Percentiles rank a stretch among this genome's conserved stretches.
These are phyloP conservation scores for Pyrgilauda ruficollis DNA, from an alignment of 2,113 vertebrate genomes.

Conservation along the genomic window DNA sequence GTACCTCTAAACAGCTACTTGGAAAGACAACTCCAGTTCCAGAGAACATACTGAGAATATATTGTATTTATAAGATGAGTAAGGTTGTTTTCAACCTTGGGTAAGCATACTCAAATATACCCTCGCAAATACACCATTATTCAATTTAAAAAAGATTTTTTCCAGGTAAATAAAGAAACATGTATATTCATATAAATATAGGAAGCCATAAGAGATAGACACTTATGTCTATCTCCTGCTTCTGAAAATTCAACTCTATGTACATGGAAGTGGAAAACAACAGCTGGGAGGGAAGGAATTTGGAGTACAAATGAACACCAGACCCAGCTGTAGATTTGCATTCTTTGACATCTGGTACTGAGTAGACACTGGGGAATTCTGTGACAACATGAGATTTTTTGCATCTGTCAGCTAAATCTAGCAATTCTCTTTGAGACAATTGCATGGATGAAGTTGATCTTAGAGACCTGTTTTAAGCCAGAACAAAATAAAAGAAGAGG, in stretches of 20 bases:
- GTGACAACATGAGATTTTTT: constrained; percentile 41
- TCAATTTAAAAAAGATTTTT: not conserved
- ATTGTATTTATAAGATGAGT: not conserved
- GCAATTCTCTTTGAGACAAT: constrained; percentile 13
- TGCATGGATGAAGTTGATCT: not conserved
- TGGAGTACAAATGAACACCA: constrained; percentile 41
- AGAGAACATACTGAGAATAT: not conserved
- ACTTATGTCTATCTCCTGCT: not conserved
- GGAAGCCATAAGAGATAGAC: not conserved
- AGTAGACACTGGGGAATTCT: constrained; percentile 38
- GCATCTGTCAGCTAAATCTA: constrained; percentile 53
- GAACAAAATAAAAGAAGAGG: not conserved
- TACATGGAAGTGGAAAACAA: constrained; percentile 41
- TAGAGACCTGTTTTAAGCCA: not conserved
- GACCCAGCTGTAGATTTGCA: constrained; percentile 51
- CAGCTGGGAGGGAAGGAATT: constrained; percentile 41
- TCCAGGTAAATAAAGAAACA: not conserved
- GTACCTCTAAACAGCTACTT: not conserved
- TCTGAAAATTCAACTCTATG: constrained; percentile 12
- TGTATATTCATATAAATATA: not conserved
- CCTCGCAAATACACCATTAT: not conserved
- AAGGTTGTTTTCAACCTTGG: not conserved
- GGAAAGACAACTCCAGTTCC: not conserved
- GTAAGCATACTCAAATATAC: not conserved
- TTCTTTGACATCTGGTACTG: constrained; percentile 55